phyloP scores from a whole-genome alignment of 2,797 vertebrate species.

The Typhlichthys eigenmanni region DNA sequence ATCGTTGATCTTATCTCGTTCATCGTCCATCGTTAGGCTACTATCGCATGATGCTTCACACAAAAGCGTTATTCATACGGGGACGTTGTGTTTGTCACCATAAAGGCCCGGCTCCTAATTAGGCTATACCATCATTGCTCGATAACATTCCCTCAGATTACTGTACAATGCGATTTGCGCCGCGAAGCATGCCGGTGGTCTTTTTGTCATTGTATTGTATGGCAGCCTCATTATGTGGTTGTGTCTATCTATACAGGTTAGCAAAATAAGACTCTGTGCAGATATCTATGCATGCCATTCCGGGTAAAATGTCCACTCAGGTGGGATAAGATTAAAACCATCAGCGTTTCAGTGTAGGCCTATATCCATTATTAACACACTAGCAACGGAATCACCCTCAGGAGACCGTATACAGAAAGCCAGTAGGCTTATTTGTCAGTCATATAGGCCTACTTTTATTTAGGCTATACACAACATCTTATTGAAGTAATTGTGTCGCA shows the following conservation, averaged over 20 bases:
- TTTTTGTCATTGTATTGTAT: slow-evolving; percentile 9
- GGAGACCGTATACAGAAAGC: too few species aligned
- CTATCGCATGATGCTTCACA: slow-evolving; percentile 34
- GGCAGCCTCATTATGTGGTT: background rate
- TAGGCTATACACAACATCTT: slow-evolving; percentile 1
- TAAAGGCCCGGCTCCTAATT: slow-evolving; percentile 38
- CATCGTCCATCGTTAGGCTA: background rate
- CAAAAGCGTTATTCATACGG: slow-evolving; percentile 54
- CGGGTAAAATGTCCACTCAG: slow-evolving; percentile 63
- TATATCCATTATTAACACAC: slow-evolving; percentile 67
- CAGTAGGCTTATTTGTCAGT: too few species aligned
- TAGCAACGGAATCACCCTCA: slow-evolving; percentile 18
- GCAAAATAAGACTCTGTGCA: background rate
- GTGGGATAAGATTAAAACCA: slow-evolving; percentile 61
- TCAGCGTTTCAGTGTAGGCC: slow-evolving; percentile 51
- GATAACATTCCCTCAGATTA: slow-evolving; percentile 52
- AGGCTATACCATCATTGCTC: slow-evolving; percentile 28
- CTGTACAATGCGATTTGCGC: slow-evolving; percentile 39
- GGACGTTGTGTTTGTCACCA: slow-evolving; percentile 40
- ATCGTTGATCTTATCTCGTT: background rate
- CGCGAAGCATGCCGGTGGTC: slow-evolving; percentile 9
- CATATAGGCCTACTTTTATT: slow-evolving; percentile 2
- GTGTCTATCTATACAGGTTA: background rate
- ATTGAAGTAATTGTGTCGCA: background rate
- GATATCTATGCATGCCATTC: slow-evolving; percentile 52